Base-by-base conservation (phyloP, 2,797 vertebrate species). In the Steatocranus sp. region DNA sequence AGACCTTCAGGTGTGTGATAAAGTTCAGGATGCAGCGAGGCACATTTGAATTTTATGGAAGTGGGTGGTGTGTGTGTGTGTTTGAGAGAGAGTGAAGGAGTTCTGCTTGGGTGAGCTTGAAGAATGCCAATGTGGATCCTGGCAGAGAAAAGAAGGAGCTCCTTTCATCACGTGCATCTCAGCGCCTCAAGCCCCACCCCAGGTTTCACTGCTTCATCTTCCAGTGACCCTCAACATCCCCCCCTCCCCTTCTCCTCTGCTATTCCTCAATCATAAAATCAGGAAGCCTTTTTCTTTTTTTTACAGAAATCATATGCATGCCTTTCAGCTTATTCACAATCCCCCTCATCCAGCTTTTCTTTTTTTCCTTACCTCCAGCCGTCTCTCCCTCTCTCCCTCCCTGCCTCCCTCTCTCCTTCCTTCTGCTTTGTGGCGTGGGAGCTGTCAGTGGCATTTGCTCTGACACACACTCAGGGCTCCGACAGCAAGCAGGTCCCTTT, bases 51-150 rank as follows among this genome's bases (percentile, higher is more conserved):
- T 89, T 84, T 90, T 86, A 90, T 90, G 84, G 70, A 20, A 79
- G 83, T 63, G 75, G 25, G 78, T 48, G 68, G 85, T 81, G 84
- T 56, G 81, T 83, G 87, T 83, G 74, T 38, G 50, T 14, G 20
- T 8, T 27, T 54, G 61, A 66, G 61, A 66, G 20, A 41, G 61
- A 66, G 36, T 23, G 20, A 25, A 41, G 8, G 43, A 76, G 95
- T 96, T 96, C 91, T 95, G 94, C 95, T 96, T 91, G 93, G 94
- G 89, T 93, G 93, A 96, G 92, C 94, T 87, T 93, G 93, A 96
- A 96, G 95, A 96, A 96, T 96, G 92, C 87, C 73, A 79, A 78
- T 89, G 90, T 89, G 93, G 91, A 94, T 93, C 88, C 89, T 85
- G 84, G 87, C 83, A 81, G 86, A 83, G 83, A 83, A 88, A 88